phyloP scores from a whole-genome alignment of 1,140 invertebrate genomes.

The Manduca sexta region DNA sequence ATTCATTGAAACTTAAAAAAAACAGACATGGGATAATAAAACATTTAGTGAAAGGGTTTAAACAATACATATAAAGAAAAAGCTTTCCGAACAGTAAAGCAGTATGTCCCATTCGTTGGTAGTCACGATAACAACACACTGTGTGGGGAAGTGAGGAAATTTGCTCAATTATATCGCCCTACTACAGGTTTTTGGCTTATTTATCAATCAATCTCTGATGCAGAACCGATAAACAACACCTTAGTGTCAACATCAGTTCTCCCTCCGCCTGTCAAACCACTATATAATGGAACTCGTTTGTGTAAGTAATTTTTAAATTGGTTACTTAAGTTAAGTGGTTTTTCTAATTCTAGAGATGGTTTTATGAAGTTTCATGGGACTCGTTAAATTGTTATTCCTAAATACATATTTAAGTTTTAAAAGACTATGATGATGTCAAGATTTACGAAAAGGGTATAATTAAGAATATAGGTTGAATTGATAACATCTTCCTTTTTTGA shows the following conservation, averaged over 20 bases:
- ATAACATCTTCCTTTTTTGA: no score
- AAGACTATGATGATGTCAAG: no score
- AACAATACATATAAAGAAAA: background rate
- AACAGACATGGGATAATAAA: no score
- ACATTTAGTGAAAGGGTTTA: no score
- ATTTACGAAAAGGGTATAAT: no score
- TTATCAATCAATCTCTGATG: conserved; percentile 68
- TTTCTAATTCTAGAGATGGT: no score
- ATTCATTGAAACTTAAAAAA: no score
- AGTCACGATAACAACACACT: conserved; percentile 46
- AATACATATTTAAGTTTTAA: no score
- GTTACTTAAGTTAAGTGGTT: no score
- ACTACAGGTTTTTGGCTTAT: conserved; percentile 61
- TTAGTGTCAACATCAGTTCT: conserved; percentile 33
- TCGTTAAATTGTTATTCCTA: no score
- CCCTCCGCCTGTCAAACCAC: conserved; percentile 40
- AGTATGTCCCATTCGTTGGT: conserved; percentile 28
- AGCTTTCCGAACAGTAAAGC: conserved; percentile 5
- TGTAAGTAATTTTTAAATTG: background rate
- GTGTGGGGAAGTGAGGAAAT: conserved; percentile 50
- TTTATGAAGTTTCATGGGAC: no score
- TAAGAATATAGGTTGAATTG: no score
- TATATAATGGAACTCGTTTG: conserved; percentile 11
- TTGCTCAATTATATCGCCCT: conserved; percentile 65
- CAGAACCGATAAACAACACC: conserved; percentile 34